Conservation (phyloP, 1,140 invertebrate species). For the Bombus confusus region DNA sequence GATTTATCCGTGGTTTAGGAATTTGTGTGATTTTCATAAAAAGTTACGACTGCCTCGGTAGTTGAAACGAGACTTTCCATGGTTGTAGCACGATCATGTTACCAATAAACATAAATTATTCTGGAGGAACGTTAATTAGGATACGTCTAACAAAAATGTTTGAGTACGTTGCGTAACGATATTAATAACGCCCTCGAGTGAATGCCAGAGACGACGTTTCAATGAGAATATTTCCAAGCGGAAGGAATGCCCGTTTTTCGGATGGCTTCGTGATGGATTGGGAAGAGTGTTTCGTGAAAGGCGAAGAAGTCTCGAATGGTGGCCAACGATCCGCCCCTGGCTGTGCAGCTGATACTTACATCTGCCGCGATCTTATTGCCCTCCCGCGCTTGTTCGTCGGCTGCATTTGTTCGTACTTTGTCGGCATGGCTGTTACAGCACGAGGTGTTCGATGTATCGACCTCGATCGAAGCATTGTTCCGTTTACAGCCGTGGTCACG, state of each 20-base stretch:
- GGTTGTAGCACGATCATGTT: no score
- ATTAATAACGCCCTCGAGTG: neutral
- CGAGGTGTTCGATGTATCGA: slow-evolving; percentile 56
- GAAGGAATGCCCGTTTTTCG: slow-evolving; percentile 3
- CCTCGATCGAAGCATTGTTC: slow-evolving; percentile 60
- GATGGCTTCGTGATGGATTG: slow-evolving; percentile 21
- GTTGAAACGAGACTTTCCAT: neutral
- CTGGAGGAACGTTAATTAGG: slow-evolving; percentile 7
- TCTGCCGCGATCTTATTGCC: slow-evolving; percentile 64
- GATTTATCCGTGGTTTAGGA: neutral
- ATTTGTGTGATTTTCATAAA: neutral
- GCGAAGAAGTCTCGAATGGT: neutral
- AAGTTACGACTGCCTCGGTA: neutral
- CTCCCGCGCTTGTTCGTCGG: slow-evolving; percentile 53
- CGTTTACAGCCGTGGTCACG: slow-evolving; percentile 43
- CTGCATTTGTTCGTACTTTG: slow-evolving; percentile 51
- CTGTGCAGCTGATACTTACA: slow-evolving; percentile 67
- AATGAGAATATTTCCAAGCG: neutral
- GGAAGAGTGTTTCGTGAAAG: slow-evolving; percentile 33
- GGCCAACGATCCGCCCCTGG: slow-evolving; percentile 28
- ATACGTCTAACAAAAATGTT: no score
- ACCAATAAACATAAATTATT: neutral
- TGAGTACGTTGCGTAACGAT: neutral
- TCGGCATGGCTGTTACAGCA: slow-evolving; percentile 58
- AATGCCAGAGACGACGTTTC: no score